A percentile compares a stretch with the other conserved stretches of the same genome.
These are phyloP conservation scores for Cephalopholis sonnerati DNA, from an alignment of 2,113 vertebrate genomes.

Conservation along the genomic window DNA sequence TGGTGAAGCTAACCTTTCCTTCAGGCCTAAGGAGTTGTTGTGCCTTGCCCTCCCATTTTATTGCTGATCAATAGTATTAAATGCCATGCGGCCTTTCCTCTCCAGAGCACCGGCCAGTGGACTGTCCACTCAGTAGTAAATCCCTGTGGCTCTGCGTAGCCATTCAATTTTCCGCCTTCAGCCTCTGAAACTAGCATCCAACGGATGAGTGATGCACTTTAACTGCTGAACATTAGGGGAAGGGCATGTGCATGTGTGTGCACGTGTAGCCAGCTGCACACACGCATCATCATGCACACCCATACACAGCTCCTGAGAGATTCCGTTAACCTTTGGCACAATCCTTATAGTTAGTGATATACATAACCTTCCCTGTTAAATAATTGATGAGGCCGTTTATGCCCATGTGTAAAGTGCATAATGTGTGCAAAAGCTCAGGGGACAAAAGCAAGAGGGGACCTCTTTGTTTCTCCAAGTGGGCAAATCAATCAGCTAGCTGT, in stretches of 20 bases:
- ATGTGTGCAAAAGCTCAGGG: conserved; percentile 44
- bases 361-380: conserved; percentile 36
- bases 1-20: conserved; percentile 49
- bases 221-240: conserved; percentile 42
- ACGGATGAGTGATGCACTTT: conserved; percentile 60
- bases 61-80: conserved; percentile 77
- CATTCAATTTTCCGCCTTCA: conserved; percentile 77
- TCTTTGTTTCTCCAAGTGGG: conserved; percentile 7
- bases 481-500: conserved; percentile 11
- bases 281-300: conserved; percentile 17
- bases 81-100: conserved; percentile 65
- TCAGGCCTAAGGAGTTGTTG: conserved; percentile 46
- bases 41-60: conserved; percentile 62
- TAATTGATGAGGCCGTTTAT: conserved; percentile 50
- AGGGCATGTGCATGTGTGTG: background rate
- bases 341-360: background rate
- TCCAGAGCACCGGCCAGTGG: conserved; percentile 51
- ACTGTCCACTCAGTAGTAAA: conserved; percentile 69
- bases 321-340: conserved; percentile 19
- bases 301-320: conserved; percentile 14
- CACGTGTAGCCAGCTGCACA: background rate
- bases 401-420: conserved; percentile 45
- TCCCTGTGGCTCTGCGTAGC: conserved; percentile 56
- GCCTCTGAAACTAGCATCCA: conserved; percentile 52
- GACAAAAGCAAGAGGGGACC: conserved; percentile 14